Evolutionary conservation across 2,888 invertebrate genomes (phyloP), one percentile per base, ranked within the genome.

Genomic region (Oligia latruncula): DNA sequence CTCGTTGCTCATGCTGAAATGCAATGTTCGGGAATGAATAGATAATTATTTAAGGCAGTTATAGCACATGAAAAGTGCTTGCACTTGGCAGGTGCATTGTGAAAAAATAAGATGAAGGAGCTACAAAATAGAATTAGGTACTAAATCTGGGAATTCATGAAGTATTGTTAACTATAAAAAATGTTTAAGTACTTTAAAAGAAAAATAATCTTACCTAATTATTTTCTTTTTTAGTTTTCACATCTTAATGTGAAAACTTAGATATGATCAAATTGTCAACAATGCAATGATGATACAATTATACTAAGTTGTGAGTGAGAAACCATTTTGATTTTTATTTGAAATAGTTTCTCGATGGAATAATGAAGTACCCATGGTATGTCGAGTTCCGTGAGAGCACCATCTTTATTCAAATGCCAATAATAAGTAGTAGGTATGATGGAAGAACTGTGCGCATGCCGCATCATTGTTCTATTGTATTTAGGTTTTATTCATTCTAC

Each of bases 1-100:
- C 49, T 78, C 40, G 74, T 76, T n/a, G 62, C 55, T 80, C 23
- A 72, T 68, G 73, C 4, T 40, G 74, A 86, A 88, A 88, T 86
- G 82, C 88, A 80, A 62, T 78, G 74, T 52, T 64, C 67, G 65
- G 90, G 87, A 90, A 89, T 90, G 80, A 71, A 85, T 81, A 52
- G 17, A 23, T n/a, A n/a, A n/a, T 58, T 23, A 23, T 8, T 88
- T 77, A 64, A 65, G 9, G 23, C 65, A 40, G 23, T 70, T 43
- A 29, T 83, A 55, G 15, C 49, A 11, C 58, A 52, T 52, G 49
- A 77, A 77, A 80, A 40, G 65, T 84, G 49, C 78, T 66, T 78
- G 84, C 74, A 81, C 73, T 52, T 23, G 60, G 13, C 65, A 11
- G 4, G 20, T 29, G 20, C 40, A 52, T 52, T 20, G 2, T 35